A percentile compares a stretch with the other conserved stretches of the same genome.
phyloP scores from a whole-genome alignment of 2,888 invertebrate genomes.

The Heliconius hortense region DNA sequence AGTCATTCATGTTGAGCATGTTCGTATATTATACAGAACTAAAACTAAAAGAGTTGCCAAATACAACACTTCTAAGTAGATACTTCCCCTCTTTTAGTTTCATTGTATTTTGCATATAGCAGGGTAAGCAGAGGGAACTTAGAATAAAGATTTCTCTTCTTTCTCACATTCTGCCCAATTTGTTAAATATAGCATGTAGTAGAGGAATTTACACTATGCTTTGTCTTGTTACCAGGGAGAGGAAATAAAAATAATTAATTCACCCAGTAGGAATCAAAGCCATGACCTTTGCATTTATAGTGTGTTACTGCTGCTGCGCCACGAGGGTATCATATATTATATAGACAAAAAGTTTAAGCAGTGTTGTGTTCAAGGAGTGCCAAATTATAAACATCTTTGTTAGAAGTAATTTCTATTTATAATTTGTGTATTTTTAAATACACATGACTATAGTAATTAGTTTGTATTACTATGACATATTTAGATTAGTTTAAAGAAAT shows the following conservation, averaged over 20 bases:
- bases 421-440: neutral
- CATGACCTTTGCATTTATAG: neutral
- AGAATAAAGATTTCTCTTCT: no score
- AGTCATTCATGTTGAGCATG: conserved; percentile 37
- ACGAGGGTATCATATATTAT: neutral
- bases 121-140: neutral
- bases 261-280: neutral
- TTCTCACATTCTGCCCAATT: no score
- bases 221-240: no score
- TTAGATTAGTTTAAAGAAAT: neutral
- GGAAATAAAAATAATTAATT: no score
- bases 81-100: neutral
- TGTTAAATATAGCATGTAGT: no score
- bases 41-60: conserved; percentile 3
- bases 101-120: neutral
- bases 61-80: neutral
- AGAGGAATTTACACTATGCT: no score
- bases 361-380: no score
- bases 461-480: neutral
- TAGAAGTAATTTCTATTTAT: neutral
- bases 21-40: conserved; percentile 29
- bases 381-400: neutral
- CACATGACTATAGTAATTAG: neutral
- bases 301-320: fast-evolving
- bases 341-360: neutral